Percentiles rank a stretch among this genome's conserved stretches.
phyloP scores from a whole-genome alignment of 2,113 vertebrate species.

The Heteronetta atricapilla region DNA sequence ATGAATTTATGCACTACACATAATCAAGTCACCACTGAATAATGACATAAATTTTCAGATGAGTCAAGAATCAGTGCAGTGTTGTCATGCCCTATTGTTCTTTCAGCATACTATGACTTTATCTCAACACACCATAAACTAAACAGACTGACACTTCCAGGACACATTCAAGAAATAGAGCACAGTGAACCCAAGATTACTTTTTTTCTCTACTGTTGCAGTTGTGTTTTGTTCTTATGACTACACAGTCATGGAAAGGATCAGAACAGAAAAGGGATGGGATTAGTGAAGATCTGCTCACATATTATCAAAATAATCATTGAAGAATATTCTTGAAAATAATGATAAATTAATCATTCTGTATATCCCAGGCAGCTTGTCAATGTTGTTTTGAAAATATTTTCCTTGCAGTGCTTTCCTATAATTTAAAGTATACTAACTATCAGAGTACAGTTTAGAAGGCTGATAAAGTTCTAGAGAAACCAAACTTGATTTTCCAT shows the following conservation, averaged over 20 bases:
- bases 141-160: conserved; percentile 40
- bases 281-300: neutral
- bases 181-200: neutral
- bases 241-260: neutral
- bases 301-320: neutral
- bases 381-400: neutral
- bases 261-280: neutral
- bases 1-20: neutral
- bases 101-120: neutral
- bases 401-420: neutral
- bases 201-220: neutral
- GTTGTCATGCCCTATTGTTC: conserved; percentile 19
- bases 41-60: conserved; percentile 15
- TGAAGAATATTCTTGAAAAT: neutral
- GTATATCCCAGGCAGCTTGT: neutral
- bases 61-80: conserved; percentile 12
- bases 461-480: neutral
- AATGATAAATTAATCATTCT: neutral
- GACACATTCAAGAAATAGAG: neutral
- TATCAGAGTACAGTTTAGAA: neutral
- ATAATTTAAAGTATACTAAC: neutral
- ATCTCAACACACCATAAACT: neutral
- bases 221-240: neutral
- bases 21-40: neutral
- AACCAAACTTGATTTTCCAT: neutral